Evolutionary conservation across 2,888 invertebrate genomes (phyloP), one percentile per base, ranked within the genome.

Genomic region (Tridacna crocea): DNA sequence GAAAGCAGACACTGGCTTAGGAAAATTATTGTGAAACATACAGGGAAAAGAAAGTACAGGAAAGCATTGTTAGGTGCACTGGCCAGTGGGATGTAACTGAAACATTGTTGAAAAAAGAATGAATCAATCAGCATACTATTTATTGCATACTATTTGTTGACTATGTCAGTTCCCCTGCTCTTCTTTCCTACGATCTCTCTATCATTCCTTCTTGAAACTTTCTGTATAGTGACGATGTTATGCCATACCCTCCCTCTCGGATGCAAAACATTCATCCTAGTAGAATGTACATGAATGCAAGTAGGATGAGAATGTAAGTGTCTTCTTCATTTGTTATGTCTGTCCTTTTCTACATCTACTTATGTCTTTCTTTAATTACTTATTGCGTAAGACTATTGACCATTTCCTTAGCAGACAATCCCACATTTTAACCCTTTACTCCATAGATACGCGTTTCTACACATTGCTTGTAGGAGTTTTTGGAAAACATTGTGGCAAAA

Each of bases 221-320:
- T 36, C 36, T 36, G 36, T 36, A 8, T 36, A 36, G 36, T 36
- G 36, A 36, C 36, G 8, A 36, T 36, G 36, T 36, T 36, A 8
- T 8, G 8, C 36, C 36, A 4, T 36, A 36, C 8, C 36, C 2
- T 8, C 36, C 36, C 36, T 36, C 36, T 8, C 36, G 36, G 63
- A 11, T 63, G 63, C 63, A 63, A 26, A 24, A 63, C 24, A 22
- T 24, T 63, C 22, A 63, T 12, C 63, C 24, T 15, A 63, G 63
- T 63, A 63, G 26, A 63, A 15, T 63, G 11, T 26, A 26, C 15
- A 26, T 63, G 63, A 26, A 13, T 63, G 26, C 24, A 19, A 63
- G 63, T 63, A 26, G 19, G 27, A 13, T 63, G 13, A 63, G 27
- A 63, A 63, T 63, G 63, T 63, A 63, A 63, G 63, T 63, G 63